Evolutionary conservation across 2,888 invertebrate genomes (phyloP), one percentile per base, ranked within the genome.

Genomic region (Leucoma salicis): DNA sequence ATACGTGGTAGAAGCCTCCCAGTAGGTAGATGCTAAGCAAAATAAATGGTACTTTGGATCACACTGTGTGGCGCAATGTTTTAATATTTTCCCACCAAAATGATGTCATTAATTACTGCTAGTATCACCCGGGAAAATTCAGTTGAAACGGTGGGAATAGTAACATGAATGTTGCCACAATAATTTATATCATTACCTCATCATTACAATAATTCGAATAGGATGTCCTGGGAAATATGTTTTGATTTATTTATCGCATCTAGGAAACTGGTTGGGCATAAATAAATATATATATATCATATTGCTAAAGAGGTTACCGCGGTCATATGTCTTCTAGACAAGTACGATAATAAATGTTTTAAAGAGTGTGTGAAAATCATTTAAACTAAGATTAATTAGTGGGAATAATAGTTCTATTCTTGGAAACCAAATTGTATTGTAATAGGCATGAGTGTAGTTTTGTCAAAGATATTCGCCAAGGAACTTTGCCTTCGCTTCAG

Each of bases 321-420:
- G 10, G 11, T 31, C 29, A 21, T 35, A 27, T 29, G 12, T 12
- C 1, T 21, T 31, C 14, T 14, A 14, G 24, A n/a, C 28, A 31
- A 31, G 24, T 11, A 13, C 33, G 3, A 33, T 18, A 27, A 32
- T 32, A 31, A 18, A 16, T 16, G 5, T 13, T 21, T 28, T 29
- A 11, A 24, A 24, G 12, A 10, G 14, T 33, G 32, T 42, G 42
- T 42, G 42, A 42, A 33, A 32, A 28, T 29, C 11, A 13, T 29
- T 42, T 24, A 31, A 35, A n/a, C 4, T 31, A 10, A 4, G 21
- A 21, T 29, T 13, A 3, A 29, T 29, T n/a, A 25, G 32, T 35
- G 35, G 12, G 34, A 35, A 33, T 14, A 34, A 16, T 14, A 21
- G 24, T 35, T 31, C 13, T 21, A 11, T 29, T 40, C 13, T 28